Conservation (phyloP, 1,140 invertebrate species). For the Papilio glaucus region DNA sequence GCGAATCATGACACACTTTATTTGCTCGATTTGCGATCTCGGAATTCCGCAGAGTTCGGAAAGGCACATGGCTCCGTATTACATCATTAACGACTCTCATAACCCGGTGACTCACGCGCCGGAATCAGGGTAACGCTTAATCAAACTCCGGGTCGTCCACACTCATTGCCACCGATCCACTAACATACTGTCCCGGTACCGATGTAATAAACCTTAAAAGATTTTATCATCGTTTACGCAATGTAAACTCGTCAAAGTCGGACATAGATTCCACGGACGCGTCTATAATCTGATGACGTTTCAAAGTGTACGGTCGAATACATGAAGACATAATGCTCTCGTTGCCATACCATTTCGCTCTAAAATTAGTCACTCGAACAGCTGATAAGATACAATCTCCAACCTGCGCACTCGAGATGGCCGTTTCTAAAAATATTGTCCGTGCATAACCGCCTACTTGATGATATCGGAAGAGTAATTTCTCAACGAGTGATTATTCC, state of each 20-base stretch:
- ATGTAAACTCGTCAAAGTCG: conserved; percentile 35
- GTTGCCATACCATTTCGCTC: conserved; percentile 48
- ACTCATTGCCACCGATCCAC: conserved; percentile 38
- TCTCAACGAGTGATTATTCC: conserved; percentile 46
- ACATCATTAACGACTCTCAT: conserved; percentile 50
- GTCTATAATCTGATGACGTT: conserved; percentile 6
- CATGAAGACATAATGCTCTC: conserved; percentile 33
- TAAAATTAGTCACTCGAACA: conserved; percentile 57
- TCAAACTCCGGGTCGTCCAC: conserved; percentile 41
- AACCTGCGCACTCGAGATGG: conserved; percentile 50
- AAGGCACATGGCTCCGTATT: conserved; percentile 47
- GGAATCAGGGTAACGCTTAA: conserved; percentile 48
- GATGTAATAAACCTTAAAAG: conserved; percentile 19
- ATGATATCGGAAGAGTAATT: conserved; percentile 54
- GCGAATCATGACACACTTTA: conserved; percentile 30
- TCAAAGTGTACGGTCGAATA: conserved; percentile 12
- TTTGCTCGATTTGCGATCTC: conserved; percentile 46
- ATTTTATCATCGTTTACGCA: conserved; percentile 17
- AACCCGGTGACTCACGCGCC: conserved; percentile 53
- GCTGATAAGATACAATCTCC: conserved; percentile 58
- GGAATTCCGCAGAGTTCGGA: conserved; percentile 51
- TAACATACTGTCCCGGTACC: conserved; percentile 28
- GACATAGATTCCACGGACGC: conserved; percentile 34
- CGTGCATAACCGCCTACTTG: conserved; percentile 47
- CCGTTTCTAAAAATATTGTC: conserved; percentile 61